Conservation (phyloP, 2,113 vertebrate species). For the Nestor notabilis region DNA sequence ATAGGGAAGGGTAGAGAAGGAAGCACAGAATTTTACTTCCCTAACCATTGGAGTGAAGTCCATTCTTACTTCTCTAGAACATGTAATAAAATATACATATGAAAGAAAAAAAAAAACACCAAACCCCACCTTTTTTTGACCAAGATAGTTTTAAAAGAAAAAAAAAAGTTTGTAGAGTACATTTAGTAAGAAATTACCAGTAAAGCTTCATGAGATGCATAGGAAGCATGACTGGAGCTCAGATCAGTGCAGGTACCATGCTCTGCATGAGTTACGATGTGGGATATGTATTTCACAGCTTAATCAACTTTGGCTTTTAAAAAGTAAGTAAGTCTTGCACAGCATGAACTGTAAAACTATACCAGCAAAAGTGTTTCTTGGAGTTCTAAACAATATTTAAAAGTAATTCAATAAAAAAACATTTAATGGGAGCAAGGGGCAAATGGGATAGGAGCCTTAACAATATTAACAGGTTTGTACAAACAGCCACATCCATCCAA, state of each 20-base stretch:
- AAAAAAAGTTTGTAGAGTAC: not conserved
- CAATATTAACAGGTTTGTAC: constrained; percentile 52
- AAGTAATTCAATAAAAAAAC: constrained; percentile 30
- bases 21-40: not conserved
- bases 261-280: not conserved
- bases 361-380: constrained; percentile 12
- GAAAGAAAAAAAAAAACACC: not conserved
- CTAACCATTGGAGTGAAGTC: not conserved
- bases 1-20: not conserved
- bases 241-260: not conserved
- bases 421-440: not conserved
- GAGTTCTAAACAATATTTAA: constrained; percentile 13
- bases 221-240: not conserved
- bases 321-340: constrained; percentile 28
- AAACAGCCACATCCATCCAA: constrained; percentile 20
- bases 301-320: constrained; percentile 18
- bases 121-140: no score
- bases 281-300: not conserved
- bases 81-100: not conserved
- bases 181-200: not conserved
- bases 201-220: not conserved
- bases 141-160: not conserved
- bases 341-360: constrained; percentile 3
- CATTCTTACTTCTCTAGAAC: not conserved
- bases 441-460: constrained; percentile 42